These are phyloP conservation scores for Pogonocichla stellata DNA, from an alignment of 2,113 vertebrate species.

Conservation along the genomic window DNA sequence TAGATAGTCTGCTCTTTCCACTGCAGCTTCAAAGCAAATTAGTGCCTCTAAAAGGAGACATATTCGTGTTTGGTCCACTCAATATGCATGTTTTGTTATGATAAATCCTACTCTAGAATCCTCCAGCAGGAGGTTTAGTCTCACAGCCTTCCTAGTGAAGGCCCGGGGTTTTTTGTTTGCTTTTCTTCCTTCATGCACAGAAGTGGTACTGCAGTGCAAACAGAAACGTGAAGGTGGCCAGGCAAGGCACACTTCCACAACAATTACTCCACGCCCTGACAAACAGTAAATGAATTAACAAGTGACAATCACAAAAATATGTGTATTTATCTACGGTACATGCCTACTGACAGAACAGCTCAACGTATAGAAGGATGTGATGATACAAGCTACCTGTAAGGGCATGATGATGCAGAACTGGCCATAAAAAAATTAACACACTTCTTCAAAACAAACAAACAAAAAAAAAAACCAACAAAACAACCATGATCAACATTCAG, in stretches of 20 bases:
- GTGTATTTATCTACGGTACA: background rate
- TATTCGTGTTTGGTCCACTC: conserved; percentile 18
- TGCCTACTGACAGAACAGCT: background rate
- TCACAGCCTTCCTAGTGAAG: conserved; percentile 15
- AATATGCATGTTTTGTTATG: conserved; percentile 8
- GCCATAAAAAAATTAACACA: background rate
- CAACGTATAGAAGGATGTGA: background rate
- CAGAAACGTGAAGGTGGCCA: background rate
- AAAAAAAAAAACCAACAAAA: background rate
- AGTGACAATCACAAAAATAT: background rate
- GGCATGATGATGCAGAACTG: conserved; percentile 25
- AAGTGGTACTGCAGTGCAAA: conserved; percentile 19
- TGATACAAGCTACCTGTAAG: background rate
- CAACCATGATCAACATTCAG: background rate
- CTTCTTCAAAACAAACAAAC: background rate
- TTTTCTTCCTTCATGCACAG: background rate
- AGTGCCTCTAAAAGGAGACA: conserved; percentile 27
- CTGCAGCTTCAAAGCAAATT: conserved; percentile 15
- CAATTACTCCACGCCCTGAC: background rate
- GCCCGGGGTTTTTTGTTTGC: background rate
- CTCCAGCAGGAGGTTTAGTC: conserved; percentile 1
- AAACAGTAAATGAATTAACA: background rate
- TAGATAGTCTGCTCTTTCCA: background rate
- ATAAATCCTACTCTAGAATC: background rate
- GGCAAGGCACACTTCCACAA: background rate